phyloP scores from a whole-genome alignment of 2,888 invertebrate species.

The Amblyjoppa proteus region DNA sequence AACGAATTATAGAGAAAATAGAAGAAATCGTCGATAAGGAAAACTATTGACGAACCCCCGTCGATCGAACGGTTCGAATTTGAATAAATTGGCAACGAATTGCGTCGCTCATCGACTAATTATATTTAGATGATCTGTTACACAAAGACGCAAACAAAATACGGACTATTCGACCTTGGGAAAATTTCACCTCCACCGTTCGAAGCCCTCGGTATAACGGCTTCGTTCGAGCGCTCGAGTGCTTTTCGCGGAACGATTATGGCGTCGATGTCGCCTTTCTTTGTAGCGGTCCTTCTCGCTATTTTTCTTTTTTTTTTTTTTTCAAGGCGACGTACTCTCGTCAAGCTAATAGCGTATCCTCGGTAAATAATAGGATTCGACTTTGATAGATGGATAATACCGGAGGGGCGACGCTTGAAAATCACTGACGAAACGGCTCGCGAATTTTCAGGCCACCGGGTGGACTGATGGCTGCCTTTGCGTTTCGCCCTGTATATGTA shows the following conservation, averaged over 20 bases:
- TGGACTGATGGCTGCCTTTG: slow-evolving; percentile 68
- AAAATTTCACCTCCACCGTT: background rate
- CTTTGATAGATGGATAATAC: background rate
- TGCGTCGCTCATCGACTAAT: background rate
- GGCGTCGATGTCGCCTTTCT: background rate
- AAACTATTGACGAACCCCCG: background rate
- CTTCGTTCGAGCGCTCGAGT: background rate
- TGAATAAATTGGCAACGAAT: background rate
- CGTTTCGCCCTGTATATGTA: slow-evolving; percentile 16
- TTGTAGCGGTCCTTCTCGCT: background rate
- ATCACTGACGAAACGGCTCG: slow-evolving; percentile 69
- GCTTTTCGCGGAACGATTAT: too few relatives aligned
- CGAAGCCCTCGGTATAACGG: background rate
- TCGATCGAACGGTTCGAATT: background rate
- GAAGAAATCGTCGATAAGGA: too few relatives aligned
- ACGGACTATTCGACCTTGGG: background rate
- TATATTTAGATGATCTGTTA: background rate
- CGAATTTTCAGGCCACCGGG: slow-evolving; percentile 80
- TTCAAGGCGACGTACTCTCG: background rate
- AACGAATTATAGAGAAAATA: too few relatives aligned
- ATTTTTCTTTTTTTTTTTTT: background rate
- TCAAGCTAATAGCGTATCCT: background rate
- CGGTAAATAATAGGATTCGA: background rate
- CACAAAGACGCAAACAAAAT: background rate
- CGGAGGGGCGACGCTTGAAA: background rate